Evolutionary conservation across 2,888 invertebrate species (phyloP), one percentile per base, ranked within the genome.

Genomic region (Chromoteleia sp.): DNA sequence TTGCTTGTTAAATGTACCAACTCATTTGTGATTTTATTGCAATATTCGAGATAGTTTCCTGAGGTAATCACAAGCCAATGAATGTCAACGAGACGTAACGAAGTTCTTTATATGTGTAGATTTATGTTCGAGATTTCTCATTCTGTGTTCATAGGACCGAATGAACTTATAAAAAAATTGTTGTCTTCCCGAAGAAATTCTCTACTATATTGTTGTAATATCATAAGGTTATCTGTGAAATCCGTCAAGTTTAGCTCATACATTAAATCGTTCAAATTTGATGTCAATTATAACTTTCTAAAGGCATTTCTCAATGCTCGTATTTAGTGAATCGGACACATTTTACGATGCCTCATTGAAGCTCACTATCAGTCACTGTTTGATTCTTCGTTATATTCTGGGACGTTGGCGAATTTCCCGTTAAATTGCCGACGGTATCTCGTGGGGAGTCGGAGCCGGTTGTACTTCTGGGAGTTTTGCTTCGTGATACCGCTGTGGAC

Each of bases 331-430:
- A 73, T 67, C 56, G 45, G 8, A 63, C 25, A 33, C 19, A 41
- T 52, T 54, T 56, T 0, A 58, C 25, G 29, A 33, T 43, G 33
- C 56, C 56, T 85, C 84, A 88, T 81, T 87, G 87, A 63, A 86
- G 86, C 15, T 83, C 73, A 8, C 75, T 80, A 33, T 87, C 87
- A 33, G 78, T 81, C 59, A 77, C 84, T 54, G 81, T 83, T 65
- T 83, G 84, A 74, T 75, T 85, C 67, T 89, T 89, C 59, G 77
- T 74, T 19, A 84, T 71, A 5, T 84, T 76, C 17, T 89, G 88
- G 0, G 87, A 87, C 0, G 88, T 90, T 21, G 89, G 88, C 12
- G 90, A 89, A 8, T 86, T n/a, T n/a, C n/a, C n/a, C n/a, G n/a
- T n/a, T n/a, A n/a, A n/a, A n/a, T n/a, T n/a, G n/a, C n/a, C n/a